Conservation (phyloP, 2,113 vertebrate genomes). For the Dasyurus viverrinus region DNA sequence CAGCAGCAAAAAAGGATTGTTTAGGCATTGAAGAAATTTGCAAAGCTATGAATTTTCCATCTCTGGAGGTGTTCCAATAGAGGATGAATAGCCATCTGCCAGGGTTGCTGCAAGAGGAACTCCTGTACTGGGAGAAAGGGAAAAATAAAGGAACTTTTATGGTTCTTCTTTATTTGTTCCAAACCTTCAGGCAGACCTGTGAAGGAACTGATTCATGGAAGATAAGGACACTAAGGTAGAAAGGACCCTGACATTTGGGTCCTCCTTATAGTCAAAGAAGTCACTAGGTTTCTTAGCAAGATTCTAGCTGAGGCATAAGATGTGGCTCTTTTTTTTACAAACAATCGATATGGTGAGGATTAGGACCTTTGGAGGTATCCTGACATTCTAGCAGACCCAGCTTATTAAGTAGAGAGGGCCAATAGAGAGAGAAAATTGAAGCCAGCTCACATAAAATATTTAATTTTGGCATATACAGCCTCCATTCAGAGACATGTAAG, state of each 20-base stretch:
- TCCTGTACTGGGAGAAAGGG: background rate
- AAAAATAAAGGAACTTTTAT: background rate
- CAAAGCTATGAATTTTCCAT: background rate
- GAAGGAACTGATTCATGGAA: background rate
- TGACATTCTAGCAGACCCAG: background rate
- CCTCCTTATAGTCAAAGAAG: background rate
- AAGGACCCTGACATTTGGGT: background rate
- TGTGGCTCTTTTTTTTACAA: background rate
- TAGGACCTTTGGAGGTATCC: background rate
- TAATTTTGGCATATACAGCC: background rate
- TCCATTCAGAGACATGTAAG: background rate
- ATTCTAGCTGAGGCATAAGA: background rate
- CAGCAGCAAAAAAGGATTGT: background rate
- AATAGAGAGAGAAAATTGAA: background rate
- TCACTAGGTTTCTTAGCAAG: background rate
- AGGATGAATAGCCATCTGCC: background rate
- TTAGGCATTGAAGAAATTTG: background rate
- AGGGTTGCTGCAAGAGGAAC: background rate
- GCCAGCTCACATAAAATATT: background rate
- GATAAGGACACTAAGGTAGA: background rate
- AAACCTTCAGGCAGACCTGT: background rate
- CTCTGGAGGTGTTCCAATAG: background rate
- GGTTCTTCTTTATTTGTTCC: background rate
- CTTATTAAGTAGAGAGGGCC: background rate
- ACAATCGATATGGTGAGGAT: background rate